Evolutionary conservation across 2,888 invertebrate species (phyloP).

Genomic region (Lasioglossum figueresi): DNA sequence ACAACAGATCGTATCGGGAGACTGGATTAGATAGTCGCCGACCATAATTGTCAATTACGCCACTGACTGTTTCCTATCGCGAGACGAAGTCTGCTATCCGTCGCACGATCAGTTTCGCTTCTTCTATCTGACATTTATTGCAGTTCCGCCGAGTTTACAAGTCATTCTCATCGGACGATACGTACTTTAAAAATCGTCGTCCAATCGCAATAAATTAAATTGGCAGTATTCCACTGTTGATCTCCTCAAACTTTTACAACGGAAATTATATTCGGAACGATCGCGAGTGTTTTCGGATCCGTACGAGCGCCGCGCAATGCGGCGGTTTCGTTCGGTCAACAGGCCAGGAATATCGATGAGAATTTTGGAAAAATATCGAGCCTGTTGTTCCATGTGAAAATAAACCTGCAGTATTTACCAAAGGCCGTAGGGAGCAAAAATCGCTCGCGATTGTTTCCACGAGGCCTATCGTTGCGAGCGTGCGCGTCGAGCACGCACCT

Average conservation of each 20-base stretch:
- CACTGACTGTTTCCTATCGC: not conserved
- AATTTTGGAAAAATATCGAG: not conserved
- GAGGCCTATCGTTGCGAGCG: not conserved
- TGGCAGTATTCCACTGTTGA: not conserved
- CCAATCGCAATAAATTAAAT: not conserved
- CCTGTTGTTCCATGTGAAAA: not conserved
- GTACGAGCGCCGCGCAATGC: not conserved
- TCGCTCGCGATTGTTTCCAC: not conserved
- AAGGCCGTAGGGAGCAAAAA: not conserved
- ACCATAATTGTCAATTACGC: not conserved
- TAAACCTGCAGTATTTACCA: not conserved
- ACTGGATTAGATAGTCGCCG: conserved; percentile 1
- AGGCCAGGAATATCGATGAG: not conserved
- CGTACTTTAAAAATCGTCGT: too few species aligned
- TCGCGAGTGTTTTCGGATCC: not conserved
- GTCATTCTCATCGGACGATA: too few species aligned
- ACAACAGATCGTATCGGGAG: not conserved
- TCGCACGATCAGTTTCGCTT: not conserved
- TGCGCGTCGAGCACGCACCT: not conserved
- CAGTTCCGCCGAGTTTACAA: not conserved
- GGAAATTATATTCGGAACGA: not conserved
- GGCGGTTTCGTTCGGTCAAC: not conserved
- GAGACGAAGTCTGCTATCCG: not conserved
- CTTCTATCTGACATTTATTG: not conserved
- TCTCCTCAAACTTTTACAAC: not conserved